Percentiles rank a stretch among this genome's conserved stretches.
phyloP scores from a whole-genome alignment of 1,140 invertebrate species.

The Sycobia sp. region DNA sequence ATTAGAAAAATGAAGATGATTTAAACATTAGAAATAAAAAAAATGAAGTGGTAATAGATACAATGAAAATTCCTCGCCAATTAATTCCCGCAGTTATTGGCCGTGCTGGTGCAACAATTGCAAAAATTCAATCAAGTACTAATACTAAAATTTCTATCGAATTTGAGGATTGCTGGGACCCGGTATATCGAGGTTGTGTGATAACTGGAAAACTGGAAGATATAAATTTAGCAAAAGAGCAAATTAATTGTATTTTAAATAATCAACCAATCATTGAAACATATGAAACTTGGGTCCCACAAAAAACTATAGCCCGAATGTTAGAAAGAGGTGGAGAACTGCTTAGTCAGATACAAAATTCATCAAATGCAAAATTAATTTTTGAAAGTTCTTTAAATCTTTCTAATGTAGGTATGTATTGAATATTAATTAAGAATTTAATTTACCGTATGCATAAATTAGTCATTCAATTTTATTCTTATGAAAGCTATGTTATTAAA shows the following conservation, averaged over 20 bases:
- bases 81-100: conserved; percentile 66
- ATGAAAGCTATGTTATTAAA: conserved; percentile 11
- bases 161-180: conserved; percentile 54
- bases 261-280: conserved; percentile 70
- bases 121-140: conserved; percentile 73
- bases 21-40: conserved; percentile 33
- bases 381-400: conserved; percentile 44
- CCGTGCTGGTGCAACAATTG: conserved; percentile 70
- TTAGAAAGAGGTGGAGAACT: conserved; percentile 74
- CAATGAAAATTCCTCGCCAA: conserved; percentile 60
- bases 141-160: conserved; percentile 73
- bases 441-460: too few species aligned
- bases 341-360: conserved; percentile 71
- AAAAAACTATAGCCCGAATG: conserved; percentile 68
- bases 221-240: conserved; percentile 70
- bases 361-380: conserved; percentile 69
- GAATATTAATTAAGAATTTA: too few species aligned
- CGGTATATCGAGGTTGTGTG: conserved; percentile 63
- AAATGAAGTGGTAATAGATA: conserved; percentile 40
- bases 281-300: conserved; percentile 70
- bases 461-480: neutral
- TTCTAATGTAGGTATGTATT: conserved; percentile 34
- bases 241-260: conserved; percentile 74
- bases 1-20: conserved; percentile 37
- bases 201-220: conserved; percentile 69